Evolutionary conservation across 2,113 vertebrate species (phyloP), one percentile per base, ranked within the genome.

Genomic region (Periophthalmodon schlosseri): DNA sequence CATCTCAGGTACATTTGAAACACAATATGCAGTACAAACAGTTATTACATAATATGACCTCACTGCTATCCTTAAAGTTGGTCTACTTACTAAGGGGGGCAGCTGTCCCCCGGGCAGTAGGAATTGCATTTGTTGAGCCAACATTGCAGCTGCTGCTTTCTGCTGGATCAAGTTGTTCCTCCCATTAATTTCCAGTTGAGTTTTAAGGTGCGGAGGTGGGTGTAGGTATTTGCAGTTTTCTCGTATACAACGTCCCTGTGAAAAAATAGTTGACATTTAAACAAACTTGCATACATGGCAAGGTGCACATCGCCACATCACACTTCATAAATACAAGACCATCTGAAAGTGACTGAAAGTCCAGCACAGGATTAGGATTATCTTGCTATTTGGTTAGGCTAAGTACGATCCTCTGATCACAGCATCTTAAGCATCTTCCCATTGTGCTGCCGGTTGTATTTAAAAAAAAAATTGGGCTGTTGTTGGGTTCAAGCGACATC

Each of bases 201-300:
- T 97, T 93, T 98, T 99, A 92, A 99, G 94, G 91, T 99, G 98
- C 0, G 96, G 96, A 34, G 98, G 98, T 70, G 98, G 98, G 83
- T 99, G 98, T 66, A 99, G 95, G 92, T 99, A 99, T 94, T 98
- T 99, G 92, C 98, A 99, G 94, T 97, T 99, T 80, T 99, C 97
- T 80, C 98, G 94, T 82, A 95, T 95, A 91, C 98, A 99, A 63
- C 97, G 97, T 65, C 96, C 97, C 98, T 99, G 76, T 68, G 52
- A 49, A 49, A 49, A n/a, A 56, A 44, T 44, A 56, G n/a, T n/a
- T 56, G 13, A n/a, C n/a, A 56, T 56, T 56, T 56, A n/a, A 56
- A 8, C 54, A 56, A 21, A 56, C 8, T 21, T 56, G 14, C n/a
- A 56, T 11, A 21, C 20, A 56, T 50, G 2, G 5, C 14, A 50